Evolutionary conservation across 2,888 invertebrate genomes (phyloP), one percentile per base, ranked within the genome.

Genomic region (Galerucella calmariensis): DNA sequence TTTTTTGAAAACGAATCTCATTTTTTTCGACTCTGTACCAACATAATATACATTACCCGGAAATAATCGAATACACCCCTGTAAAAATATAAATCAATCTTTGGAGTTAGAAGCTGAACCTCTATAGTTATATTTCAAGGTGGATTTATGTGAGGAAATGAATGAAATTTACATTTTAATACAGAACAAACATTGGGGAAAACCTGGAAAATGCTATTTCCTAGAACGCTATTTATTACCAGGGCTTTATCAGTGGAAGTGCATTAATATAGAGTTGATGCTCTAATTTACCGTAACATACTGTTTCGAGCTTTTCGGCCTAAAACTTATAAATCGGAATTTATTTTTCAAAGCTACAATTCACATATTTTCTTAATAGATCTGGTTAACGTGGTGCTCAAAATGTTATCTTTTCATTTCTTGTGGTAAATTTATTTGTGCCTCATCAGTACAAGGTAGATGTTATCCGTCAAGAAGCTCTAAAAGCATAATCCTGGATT

Each of bases 161-260:
- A 83, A 82, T 76, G 77, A 81, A 82, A 84, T 84, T 83, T 83
- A 79, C 83, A 84, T 84, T 83, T 84, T 83, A 82, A 84, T 84
- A 79, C 82, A 81, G 78, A 81, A 82, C 81, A 82, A 82, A 82
- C 83, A 81, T 81, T 80, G 81, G 82, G 80, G 83, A 82, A 83
- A 83, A 82, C 80, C 80, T 80, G 80, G 80, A 82, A 82, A 83
- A 83, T 80, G 81, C 76, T 80, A 81, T 81, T 81, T 81, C 81
- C 81, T 79, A 72, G 78, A 77, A 56, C 75, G 67, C 75, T 79
- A 79, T 79, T 79, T 79, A 79, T 79, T 79, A 76, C 79, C 46
- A 11, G 20, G 53, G 56, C 62, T 73, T 20, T 73, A 73, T 69
- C 72, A 46, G 48, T 44, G 63, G 24, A 62, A 67, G 66, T 62